phyloP scores from a whole-genome alignment of 2,797 vertebrate genomes.

The Eospalax fontanierii region DNA sequence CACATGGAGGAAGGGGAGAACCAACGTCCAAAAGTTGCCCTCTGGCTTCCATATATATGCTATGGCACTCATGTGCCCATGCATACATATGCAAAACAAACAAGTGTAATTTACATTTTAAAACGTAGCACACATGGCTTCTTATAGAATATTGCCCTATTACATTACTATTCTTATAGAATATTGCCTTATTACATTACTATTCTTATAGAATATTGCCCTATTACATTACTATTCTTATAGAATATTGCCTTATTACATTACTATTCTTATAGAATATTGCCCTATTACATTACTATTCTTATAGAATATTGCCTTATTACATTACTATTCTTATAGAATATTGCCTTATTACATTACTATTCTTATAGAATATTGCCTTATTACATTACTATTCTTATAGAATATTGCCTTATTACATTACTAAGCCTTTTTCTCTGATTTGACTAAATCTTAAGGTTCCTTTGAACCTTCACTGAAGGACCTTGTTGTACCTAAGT shows the following conservation, averaged over 20 bases:
- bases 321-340: neutral
- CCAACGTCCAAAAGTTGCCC: no score
- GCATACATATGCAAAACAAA: neutral
- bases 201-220: neutral
- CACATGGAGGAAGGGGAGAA: no score
- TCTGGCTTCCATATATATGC: no score
- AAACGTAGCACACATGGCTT: no score
- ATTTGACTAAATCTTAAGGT: slow-evolving; percentile 25
- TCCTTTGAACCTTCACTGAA: slow-evolving; percentile 16
- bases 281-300: neutral
- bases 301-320: neutral
- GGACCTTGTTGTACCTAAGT: neutral
- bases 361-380: neutral
- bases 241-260: neutral
- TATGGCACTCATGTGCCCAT: no score
- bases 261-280: neutral
- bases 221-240: neutral
- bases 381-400: neutral
- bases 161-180: neutral
- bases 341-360: neutral
- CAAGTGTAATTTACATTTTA: no score
- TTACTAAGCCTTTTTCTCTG: slow-evolving; percentile 43
- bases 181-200: neutral
- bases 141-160: neutral
- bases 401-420: neutral